phyloP scores from a whole-genome alignment of 1,140 invertebrate genomes.

The Brachionus asplanchnoidis region DNA sequence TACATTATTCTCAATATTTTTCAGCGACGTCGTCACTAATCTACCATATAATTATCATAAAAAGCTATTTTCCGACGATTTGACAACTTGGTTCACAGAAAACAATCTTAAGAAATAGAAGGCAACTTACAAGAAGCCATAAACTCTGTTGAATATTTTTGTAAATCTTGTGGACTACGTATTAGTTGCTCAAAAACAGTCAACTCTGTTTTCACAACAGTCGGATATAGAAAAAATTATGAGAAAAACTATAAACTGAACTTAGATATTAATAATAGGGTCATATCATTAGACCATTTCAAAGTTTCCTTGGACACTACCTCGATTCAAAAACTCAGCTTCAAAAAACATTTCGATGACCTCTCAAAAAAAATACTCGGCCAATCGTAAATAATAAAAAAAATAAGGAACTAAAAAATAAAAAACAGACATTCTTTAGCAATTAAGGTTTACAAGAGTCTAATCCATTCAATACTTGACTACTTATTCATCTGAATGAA shows the following conservation, averaged over 20 bases:
- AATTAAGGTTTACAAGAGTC: not conserved
- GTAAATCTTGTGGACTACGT: not conserved
- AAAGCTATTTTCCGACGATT: no score
- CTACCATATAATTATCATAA: no score
- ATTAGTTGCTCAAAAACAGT: not conserved
- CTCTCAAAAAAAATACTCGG: not conserved
- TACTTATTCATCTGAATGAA: no score
- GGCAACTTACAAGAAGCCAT: not conserved
- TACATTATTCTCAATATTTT: no score
- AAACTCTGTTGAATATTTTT: not conserved
- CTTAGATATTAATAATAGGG: not conserved
- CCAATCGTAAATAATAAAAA: no score
- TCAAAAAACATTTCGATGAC: not conserved
- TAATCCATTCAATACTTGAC: not conserved
- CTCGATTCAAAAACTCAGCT: not conserved
- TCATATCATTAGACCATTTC: not conserved
- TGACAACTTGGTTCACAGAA: no score
- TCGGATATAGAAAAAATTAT: not conserved
- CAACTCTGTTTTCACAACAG: not conserved
- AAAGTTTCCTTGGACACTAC: not conserved
- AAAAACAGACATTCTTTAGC: not conserved
- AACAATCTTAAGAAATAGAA: no score
- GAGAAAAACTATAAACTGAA: not conserved
- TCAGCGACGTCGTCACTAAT: no score
- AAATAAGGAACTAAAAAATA: no score